Conservation (phyloP, 1,140 invertebrate species). For the Bicyclus anynana region DNA sequence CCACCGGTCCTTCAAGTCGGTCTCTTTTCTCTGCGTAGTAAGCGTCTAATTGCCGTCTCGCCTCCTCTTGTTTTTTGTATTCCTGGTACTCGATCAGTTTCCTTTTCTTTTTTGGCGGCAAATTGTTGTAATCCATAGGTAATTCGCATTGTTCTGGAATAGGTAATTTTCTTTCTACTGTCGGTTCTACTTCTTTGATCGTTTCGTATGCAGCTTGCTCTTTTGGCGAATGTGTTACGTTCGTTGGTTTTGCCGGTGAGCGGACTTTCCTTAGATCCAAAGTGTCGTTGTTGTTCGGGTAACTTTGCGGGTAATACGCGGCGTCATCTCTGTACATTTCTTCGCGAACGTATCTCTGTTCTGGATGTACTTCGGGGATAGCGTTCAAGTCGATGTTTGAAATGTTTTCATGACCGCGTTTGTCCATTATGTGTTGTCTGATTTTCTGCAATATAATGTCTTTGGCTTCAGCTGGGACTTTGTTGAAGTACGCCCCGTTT, state of each 20-base stretch:
- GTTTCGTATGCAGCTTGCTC: slow-evolving; percentile 23
- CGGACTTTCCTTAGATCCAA: slow-evolving; percentile 65
- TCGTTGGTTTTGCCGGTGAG: slow-evolving; percentile 44
- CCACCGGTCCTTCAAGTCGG: slow-evolving; percentile 37
- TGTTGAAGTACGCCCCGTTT: slow-evolving; percentile 53
- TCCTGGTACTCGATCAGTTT: slow-evolving; percentile 73
- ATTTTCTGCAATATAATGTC: slow-evolving; percentile 74
- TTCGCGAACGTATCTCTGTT: slow-evolving; percentile 49
- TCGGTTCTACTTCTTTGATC: slow-evolving; percentile 45
- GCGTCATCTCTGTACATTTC: slow-evolving; percentile 54
- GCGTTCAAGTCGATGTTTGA: slow-evolving; percentile 30
- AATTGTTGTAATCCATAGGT: slow-evolving; percentile 71
- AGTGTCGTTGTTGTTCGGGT: slow-evolving; percentile 45
- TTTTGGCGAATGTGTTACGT: slow-evolving; percentile 34
- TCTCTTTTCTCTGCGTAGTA: slow-evolving; percentile 64
- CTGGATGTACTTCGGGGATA: slow-evolving; percentile 25
- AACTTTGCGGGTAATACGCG: slow-evolving; percentile 34
- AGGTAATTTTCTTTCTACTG: slow-evolving; percentile 41
- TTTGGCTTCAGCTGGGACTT: slow-evolving; percentile 69
- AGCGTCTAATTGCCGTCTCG: slow-evolving; percentile 57
- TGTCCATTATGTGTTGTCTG: slow-evolving; percentile 74
- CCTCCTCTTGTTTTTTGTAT: slow-evolving; percentile 71
- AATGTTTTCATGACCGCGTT: slow-evolving; percentile 62
- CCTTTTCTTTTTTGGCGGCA: slow-evolving; percentile 74
- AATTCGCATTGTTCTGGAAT: slow-evolving; percentile 69